Conservation (phyloP, 1,140 invertebrate species). For the Leptestheria dahalacensis region DNA sequence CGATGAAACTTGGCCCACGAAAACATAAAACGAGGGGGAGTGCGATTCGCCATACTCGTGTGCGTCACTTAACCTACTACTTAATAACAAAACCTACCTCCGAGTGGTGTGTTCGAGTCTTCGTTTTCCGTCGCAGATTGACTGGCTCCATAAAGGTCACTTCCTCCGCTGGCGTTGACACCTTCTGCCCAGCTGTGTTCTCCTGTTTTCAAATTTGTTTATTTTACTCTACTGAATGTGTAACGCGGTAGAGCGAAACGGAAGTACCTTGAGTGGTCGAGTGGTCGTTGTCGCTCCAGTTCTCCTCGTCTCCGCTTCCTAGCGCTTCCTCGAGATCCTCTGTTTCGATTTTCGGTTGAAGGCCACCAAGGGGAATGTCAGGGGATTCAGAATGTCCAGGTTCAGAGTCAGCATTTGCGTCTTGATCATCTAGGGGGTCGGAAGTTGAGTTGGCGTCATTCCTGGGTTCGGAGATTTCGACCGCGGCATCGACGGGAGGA, state of each 20-base stretch:
- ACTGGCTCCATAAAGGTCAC: not conserved
- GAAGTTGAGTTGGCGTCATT: not conserved
- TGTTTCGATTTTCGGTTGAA: constrained; percentile 8
- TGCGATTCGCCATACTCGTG: too few relatives aligned
- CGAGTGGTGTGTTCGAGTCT: not conserved
- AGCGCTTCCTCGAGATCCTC: not conserved
- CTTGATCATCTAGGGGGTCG: not conserved
- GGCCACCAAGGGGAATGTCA: not conserved
- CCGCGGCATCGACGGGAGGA: not conserved
- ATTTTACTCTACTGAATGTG: not conserved
- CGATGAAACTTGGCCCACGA: not conserved
- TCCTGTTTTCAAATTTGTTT: not conserved
- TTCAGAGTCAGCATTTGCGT: constrained; percentile 2
- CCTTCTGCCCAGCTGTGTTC: constrained; percentile 4
- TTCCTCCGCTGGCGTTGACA: not conserved
- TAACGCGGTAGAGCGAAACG: not conserved
- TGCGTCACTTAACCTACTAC: too few relatives aligned
- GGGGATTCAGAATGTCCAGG: not conserved
- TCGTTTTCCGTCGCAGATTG: not conserved
- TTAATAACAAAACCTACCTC: constrained; percentile 7
- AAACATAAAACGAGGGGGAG: not conserved
- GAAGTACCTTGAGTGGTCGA: not conserved
- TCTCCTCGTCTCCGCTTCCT: constrained; percentile 5
- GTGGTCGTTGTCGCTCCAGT: constrained; percentile 7
- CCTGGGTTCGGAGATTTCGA: not conserved